These are phyloP conservation scores for Bryconaethiops microstoma DNA, from an alignment of 2,797 vertebrate species.

Conservation along the genomic window DNA sequence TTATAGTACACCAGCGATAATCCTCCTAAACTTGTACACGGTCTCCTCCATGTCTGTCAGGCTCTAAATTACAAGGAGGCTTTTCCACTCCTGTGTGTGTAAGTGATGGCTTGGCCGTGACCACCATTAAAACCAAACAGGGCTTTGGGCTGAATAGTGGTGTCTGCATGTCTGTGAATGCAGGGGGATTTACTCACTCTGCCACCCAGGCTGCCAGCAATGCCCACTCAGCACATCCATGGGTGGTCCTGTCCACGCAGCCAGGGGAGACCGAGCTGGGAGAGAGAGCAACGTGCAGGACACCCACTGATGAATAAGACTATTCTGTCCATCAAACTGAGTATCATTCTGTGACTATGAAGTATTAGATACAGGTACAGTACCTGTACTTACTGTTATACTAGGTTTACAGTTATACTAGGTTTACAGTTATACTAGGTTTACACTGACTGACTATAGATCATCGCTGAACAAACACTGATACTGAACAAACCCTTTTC, in stretches of 20 bases:
- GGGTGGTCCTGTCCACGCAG: constrained; percentile 43
- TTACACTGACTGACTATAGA: no score
- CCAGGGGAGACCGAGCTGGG: neutral
- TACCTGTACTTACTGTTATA: no score
- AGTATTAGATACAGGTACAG: no score
- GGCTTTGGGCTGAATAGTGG: constrained; percentile 59
- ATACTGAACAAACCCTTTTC: no score
- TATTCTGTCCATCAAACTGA: neutral
- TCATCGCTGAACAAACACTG: no score
- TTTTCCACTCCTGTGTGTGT: constrained; percentile 50
- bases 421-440: no score
- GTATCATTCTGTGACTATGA: no score
- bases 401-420: no score
- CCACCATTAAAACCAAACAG: constrained; percentile 57
- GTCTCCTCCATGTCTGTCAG: constrained; percentile 40
- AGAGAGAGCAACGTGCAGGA: neutral
- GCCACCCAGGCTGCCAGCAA: constrained; percentile 69
- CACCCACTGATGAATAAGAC: neutral
- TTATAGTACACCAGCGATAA: constrained; percentile 38
- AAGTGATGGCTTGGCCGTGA: constrained; percentile 61
- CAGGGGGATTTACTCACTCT: constrained; percentile 59
- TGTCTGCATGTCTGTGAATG: constrained; percentile 61
- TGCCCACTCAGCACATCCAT: constrained; percentile 59
- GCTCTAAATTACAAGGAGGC: constrained; percentile 46
- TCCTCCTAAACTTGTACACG: constrained; percentile 54